Evolutionary conservation across 2,797 vertebrate genomes (phyloP), one percentile per base, ranked within the genome.

Genomic region (Perodicticus potto): DNA sequence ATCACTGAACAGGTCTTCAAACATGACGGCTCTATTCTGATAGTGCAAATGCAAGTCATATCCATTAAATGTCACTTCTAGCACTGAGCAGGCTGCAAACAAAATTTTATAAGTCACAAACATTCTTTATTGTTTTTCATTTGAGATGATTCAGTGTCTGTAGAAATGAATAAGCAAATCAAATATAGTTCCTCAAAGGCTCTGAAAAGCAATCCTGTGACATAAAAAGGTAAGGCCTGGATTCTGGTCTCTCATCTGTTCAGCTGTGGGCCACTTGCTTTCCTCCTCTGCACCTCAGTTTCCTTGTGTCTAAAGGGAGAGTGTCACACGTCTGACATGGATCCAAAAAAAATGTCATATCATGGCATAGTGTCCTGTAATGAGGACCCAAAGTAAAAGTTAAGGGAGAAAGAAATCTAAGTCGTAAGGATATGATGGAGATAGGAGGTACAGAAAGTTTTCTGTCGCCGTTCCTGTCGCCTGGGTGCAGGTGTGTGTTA

Each of bases 111-210:
- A 95, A 65, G 45, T 91, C 70, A 91, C 27, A 37, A 93, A 88
- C 92, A 25, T 67, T 89, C 89, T 83, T 91, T 92, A 59, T 57
- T 84, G 74, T 65, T 43, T 65, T 43, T 76, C 73, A 70, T 76
- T 95, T 63, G 92, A 91, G 89, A 83, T 63, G 55, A 95, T 63
- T 91, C 43, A 49, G 67, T 86, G 40, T 77, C 80, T 91, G 37
- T 65, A 72, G 43, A 87, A 70, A 85, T 55, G 72, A 72, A 59
- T 89, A 74, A 77, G 57, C 65, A 92, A 80, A 78, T 91, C n/a
- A 91, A 84, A 83, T 59, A 22, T 17, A 59, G n/a, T 37, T 14
- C 43, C 88, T 89, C 25, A 5, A 37, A 32, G 74, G 12, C 53
- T 87, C 70, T 34, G 37, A 34, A 70, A n/a, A 94, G 32, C 16